A percentile compares a stretch with the other conserved stretches of the same genome.
These are phyloP conservation scores for Paramormyrops kingsleyae DNA, from an alignment of 2,113 vertebrate species.

Conservation along the genomic window DNA sequence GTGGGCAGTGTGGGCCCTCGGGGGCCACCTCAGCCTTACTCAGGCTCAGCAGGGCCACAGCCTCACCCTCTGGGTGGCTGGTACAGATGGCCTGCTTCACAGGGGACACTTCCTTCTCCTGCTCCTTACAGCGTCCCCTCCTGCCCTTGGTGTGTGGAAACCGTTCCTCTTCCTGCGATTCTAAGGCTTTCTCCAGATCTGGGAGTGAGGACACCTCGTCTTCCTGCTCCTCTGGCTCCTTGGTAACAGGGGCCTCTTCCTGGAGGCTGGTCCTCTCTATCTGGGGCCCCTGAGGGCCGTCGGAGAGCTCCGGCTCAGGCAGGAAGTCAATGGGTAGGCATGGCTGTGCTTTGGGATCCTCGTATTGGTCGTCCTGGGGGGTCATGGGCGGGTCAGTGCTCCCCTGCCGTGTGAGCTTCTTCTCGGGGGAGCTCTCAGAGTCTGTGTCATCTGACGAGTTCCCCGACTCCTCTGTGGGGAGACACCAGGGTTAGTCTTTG, in stretches of 20 bases:
- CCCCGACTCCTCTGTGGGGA: conserved; percentile 51
- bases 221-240: conserved; percentile 36
- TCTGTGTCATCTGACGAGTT: conserved; percentile 69
- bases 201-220: conserved; percentile 28
- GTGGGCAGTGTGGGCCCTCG: conserved; percentile 37
- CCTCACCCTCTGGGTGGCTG: conserved; percentile 46
- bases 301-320: conserved; percentile 56
- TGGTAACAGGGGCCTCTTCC: conserved; percentile 38
- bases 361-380: conserved; percentile 32
- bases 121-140: conserved; percentile 67
- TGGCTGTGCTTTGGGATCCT: conserved; percentile 50
- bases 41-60: conserved; percentile 2
- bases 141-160: conserved; percentile 78
- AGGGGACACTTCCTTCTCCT: conserved; percentile 53
- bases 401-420: conserved; percentile 65
- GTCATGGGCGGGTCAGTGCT: conserved; percentile 43
- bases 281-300: conserved; percentile 52
- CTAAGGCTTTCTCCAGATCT: conserved; percentile 24
- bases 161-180: conserved; percentile 63
- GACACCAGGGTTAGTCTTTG: not conserved
- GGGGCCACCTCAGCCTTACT: conserved; percentile 13
- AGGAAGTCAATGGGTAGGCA: conserved; percentile 42
- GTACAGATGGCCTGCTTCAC: conserved; percentile 43
- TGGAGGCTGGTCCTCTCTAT: conserved; percentile 39
- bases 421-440: conserved; percentile 59